Base-by-base conservation (phyloP, 2,888 invertebrate genomes). In the Drosophila nigricruria region DNA sequence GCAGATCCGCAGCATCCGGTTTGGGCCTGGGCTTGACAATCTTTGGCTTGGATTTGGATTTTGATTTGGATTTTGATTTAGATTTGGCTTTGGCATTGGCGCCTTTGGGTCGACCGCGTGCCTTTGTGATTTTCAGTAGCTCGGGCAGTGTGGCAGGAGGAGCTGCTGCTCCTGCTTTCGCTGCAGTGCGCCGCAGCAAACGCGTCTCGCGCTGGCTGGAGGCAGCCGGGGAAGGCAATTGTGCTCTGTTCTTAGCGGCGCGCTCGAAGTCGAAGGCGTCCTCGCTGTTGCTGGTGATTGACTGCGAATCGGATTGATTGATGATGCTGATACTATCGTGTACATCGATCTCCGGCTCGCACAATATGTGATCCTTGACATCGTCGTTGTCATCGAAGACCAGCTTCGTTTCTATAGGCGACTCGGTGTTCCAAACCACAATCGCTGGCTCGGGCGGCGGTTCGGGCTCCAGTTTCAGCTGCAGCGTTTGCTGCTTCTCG, bases 271-370 rank as follows among this genome's bases (percentile, higher is more conserved):
- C 61, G n/a, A 73, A 66, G 9, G 67, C 53, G 50, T 47, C 50
- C 27, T 47, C 36, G 47, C 40, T 57, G 45, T n/a, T 49, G 49
- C 32, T 45, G 16, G 25, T 53, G 43, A 52, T 58, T 1, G 49
- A 49, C 8, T 32, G 14, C 14, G 49, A 49, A 14, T 32, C 30
- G 1, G 49, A 32, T 18, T 49, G 30, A 27, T 53, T 60, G 20
- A 40, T 40, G 25, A 32, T 27, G 34, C 56, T 62, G 12, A 14
- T 20, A 27, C 52, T 49, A 53, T 58, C 8, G 18, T 66, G 38
- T 5, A 79, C 90, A 63, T 89, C 88, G 8, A 89, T 90, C 38
- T 89, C 90, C 0, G 88, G 88, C 30, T 87, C 91, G 25, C 88
- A 85, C 0, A 90, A 32, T 57, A 90, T 77, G n/a, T 86, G 75